phyloP scores from a whole-genome alignment of 2,113 vertebrate genomes.

The Eulacestoma nigropectus region DNA sequence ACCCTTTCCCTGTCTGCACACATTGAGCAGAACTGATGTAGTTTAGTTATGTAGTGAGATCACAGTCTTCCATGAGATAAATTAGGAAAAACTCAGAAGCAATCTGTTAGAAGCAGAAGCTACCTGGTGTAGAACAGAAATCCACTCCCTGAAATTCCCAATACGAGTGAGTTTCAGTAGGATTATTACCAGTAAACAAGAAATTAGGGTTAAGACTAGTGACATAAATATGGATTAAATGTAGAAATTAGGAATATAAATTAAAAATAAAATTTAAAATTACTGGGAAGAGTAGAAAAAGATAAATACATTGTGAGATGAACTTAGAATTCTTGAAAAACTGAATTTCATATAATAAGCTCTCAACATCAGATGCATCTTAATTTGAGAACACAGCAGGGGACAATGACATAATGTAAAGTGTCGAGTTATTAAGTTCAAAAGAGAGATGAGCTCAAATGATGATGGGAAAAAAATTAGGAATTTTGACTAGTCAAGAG shows the following conservation, averaged over 20 bases:
- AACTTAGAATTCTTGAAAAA: background rate
- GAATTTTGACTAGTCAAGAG: background rate
- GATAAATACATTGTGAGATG: background rate
- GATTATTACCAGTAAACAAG: background rate
- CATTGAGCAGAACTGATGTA: background rate
- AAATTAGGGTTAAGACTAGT: background rate
- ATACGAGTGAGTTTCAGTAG: background rate
- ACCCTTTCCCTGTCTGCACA: background rate
- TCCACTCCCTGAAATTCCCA: background rate
- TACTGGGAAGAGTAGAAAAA: background rate
- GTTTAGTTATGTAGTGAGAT: background rate
- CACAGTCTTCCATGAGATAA: background rate
- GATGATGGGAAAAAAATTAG: rapidly evolving
- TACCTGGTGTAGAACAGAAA: background rate
- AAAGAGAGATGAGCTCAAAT: background rate
- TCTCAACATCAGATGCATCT: background rate
- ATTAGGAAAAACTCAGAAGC: background rate
- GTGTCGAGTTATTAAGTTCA: background rate
- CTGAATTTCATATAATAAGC: background rate
- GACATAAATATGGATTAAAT: background rate
- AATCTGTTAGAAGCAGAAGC: background rate
- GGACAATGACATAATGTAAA: background rate
- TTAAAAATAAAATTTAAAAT: background rate
- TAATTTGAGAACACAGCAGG: background rate
- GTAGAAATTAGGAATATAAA: background rate